Conservation (phyloP, 2,888 invertebrate genomes). For the Panzeria rudis region DNA sequence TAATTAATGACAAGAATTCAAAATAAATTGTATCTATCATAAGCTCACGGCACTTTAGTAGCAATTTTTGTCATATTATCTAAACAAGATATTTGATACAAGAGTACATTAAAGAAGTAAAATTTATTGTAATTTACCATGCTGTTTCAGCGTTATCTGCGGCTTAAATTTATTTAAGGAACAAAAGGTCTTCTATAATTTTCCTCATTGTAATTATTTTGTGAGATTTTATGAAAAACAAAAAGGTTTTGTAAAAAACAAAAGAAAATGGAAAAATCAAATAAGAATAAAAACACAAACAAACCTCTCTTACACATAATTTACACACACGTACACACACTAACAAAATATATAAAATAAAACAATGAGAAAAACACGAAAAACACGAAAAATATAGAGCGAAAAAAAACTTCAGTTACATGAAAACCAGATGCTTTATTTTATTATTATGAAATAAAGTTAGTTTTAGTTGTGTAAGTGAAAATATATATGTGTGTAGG, state of each 20-base stretch:
- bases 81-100: not conserved
- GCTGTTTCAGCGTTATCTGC: not conserved
- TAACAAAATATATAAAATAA: conserved; percentile 16
- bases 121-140: not conserved
- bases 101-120: not conserved
- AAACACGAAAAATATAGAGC: conserved; percentile 19
- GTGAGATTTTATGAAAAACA: not conserved
- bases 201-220: not conserved
- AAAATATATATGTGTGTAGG: conserved; percentile 17
- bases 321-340: not conserved
- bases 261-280: not conserved
- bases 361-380: conserved; percentile 2
- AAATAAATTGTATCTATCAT: not conserved
- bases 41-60: not conserved
- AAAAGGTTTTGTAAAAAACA: not conserved
- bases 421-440: conserved; percentile 67
- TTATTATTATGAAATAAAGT: conserved; percentile 55
- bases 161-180: not conserved
- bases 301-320: not conserved
- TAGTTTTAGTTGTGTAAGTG: conserved; percentile 38
- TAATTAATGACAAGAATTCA: not conserved
- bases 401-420: conserved; percentile 49
- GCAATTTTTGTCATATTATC: not conserved
- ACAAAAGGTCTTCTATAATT: not conserved
- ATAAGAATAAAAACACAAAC: conserved; percentile 28